Evolutionary conservation across 2,888 invertebrate species (phyloP).

Genomic region (Ctena decussata): DNA sequence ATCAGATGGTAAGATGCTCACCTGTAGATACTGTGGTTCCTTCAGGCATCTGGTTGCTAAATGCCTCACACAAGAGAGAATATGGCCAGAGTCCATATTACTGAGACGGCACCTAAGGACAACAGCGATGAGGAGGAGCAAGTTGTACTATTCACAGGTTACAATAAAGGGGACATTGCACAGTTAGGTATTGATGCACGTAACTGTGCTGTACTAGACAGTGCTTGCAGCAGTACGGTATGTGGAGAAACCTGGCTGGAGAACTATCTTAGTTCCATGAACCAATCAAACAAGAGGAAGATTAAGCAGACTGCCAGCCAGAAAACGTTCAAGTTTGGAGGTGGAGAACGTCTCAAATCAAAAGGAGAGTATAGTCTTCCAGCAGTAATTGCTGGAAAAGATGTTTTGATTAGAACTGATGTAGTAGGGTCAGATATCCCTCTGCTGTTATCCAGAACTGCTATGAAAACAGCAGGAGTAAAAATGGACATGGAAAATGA

Average conservation of each 20-base stretch:
- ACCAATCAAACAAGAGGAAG: background rate
- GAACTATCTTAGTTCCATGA: slow-evolving; percentile 20
- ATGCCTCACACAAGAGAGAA: slow-evolving; percentile 52
- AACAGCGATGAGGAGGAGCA: slow-evolving; percentile 34
- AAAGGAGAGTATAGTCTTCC: slow-evolving; percentile 31
- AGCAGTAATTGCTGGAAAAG: background rate
- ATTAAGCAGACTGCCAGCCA: slow-evolving; percentile 6
- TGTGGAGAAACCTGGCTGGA: slow-evolving; percentile 54
- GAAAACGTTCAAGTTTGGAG: slow-evolving; percentile 58
- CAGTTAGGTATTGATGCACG: slow-evolving; percentile 42
- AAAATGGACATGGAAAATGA: slow-evolving; percentile 37
- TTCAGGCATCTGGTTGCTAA: slow-evolving; percentile 40
- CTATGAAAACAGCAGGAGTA: slow-evolving; percentile 43
- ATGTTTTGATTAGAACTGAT: background rate
- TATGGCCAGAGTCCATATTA: slow-evolving; percentile 33
- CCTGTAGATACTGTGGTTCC: slow-evolving; percentile 41
- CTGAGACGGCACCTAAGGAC: too few species aligned
- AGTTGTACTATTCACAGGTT: slow-evolving; percentile 53
- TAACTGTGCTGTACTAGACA: background rate
- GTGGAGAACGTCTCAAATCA: slow-evolving; percentile 44
- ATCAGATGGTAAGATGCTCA: slow-evolving; percentile 12
- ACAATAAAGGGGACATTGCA: slow-evolving; percentile 32
- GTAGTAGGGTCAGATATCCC: slow-evolving; percentile 55
- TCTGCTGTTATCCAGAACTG: slow-evolving; percentile 28
- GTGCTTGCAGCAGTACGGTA: slow-evolving; percentile 40